Base-by-base conservation (phyloP, 2,797 vertebrate genomes). In the Bradypus variegatus region DNA sequence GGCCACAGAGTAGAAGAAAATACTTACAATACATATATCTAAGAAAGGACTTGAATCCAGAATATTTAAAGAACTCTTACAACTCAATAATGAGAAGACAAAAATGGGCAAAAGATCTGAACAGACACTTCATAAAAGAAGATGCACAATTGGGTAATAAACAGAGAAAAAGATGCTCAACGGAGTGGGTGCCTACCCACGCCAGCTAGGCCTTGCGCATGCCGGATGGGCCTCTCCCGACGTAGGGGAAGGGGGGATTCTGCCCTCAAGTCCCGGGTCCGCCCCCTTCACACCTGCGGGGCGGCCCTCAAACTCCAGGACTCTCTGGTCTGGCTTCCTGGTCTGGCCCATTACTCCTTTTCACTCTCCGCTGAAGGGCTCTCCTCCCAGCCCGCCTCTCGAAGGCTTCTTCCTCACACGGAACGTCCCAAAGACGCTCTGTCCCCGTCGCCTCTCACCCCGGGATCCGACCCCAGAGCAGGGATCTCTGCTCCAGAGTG, bases 311-410 rank as follows among this genome's bases (percentile, higher is more conserved):
- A 27, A 21, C 41, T 9, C 2, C 16, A 6, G 31, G 31, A 31
- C 33, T 58, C 33, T 29, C 58, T 19, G 21, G 19, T 58, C 21
- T 58, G 58, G 58, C 58, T 58, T 58, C 58, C 73, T 9, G 19
- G 23, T 23, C 13, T 13, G 45, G 36, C 41, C 1, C 2, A 8
- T n/a, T 14, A n/a, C 50, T 25, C 1, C 8, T n/a, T n/a, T n/a
- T n/a, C 3, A 9, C 53, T 82, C 7, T 1, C 6, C 0, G 25
- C 8, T 0, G 0, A 2, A 14, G 75, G 45, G 27, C 15, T n/a
- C 12, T 15, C 50, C n/a, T 14, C 6, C 16, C n/a, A 1, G 5
- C 29, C 29, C 1, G 29, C 27, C 29, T 2, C 23, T 50, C 41
- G 10, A 23, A 15, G 50, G 15, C 36, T 25, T 9, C 50, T 41